Base-by-base conservation (phyloP, 2,797 vertebrate genomes). In the Garrulus glandarius region DNA sequence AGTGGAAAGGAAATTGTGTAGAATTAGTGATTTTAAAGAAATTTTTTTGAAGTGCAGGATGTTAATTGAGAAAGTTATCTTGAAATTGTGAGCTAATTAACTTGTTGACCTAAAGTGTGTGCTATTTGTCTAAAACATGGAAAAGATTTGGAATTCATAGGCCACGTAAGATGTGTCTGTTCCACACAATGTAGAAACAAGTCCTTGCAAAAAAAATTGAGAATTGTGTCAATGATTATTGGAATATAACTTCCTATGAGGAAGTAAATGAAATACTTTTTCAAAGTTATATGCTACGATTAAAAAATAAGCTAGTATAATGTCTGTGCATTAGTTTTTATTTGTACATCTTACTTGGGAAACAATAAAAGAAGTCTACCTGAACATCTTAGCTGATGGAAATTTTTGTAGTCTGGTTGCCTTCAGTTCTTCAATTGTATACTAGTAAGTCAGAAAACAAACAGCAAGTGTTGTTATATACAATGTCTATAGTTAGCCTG, bases 81-180 rank as follows among this genome's bases (percentile, higher is more conserved):
- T 82, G 63, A 74, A 89, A 76, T 41, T 56, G n/a, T 52, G 20
- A 77, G 43, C 34, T 92, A 83, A 77, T 39, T 72, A 87, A 80
- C 39, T 69, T 77, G 9, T 30, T 95, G 47, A 21, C 30, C 10
- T 32, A 6, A 77, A 70, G 27, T 15, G 4, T 44, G 5, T 74
- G 41, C 36, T 50, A 5, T 65, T 82, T 46, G 3, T 91, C 47
- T 84, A 57, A 76, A 84, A 39, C 17, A 37, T 24, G 26, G 34
- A 59, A 72, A 44, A 63, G 30, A 44, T 36, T 84, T 4, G 5
- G 15, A 47, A 34, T 78, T 86, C 18, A 6, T 55, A 78, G 50
- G 24, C 27, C 52, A 8, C 2, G 1, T 34, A 71, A 60, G 12
- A 13, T 0, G 0, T 1, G 4, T 65, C 23, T 70, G 13, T 63